These are phyloP conservation scores for Drosophila kepulauana DNA, from an alignment of 1,140 invertebrate species.

Conservation along the genomic window DNA sequence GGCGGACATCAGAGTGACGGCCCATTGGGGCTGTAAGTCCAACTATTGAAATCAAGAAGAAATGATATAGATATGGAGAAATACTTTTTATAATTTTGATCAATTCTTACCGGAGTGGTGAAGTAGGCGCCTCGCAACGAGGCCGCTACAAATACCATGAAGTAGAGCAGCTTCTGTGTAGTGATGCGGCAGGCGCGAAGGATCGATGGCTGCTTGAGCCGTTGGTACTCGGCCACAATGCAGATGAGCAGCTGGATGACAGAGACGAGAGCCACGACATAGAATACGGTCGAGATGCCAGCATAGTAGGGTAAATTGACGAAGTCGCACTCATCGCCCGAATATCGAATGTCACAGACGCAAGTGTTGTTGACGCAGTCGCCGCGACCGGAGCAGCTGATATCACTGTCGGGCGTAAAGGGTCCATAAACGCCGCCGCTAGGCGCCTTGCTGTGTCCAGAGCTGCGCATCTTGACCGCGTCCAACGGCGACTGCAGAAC, in stretches of 20 bases:
- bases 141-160: conserved; percentile 94
- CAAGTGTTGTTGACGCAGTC: conserved; percentile 96
- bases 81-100: neutral
- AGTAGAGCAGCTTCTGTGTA: conserved; percentile 96
- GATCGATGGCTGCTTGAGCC: conserved; percentile 92
- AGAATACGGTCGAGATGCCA: conserved; percentile 92
- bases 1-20: conserved; percentile 93
- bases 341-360: conserved; percentile 92
- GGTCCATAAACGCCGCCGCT: conserved; percentile 58
- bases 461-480: conserved; percentile 62
- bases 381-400: conserved; percentile 89
- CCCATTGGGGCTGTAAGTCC: conserved; percentile 92
- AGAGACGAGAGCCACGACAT: conserved; percentile 93
- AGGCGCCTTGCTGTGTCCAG: conserved; percentile 63
- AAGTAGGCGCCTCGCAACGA: conserved; percentile 95
- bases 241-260: conserved; percentile 94
- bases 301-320: conserved; percentile 88
- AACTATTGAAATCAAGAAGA: conserved; percentile 84
- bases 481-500: conserved; percentile 74
- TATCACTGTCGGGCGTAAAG: conserved; percentile 68
- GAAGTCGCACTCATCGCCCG: conserved; percentile 88
- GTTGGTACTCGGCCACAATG: conserved; percentile 92
- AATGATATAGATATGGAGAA: neutral
- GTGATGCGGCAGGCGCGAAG: conserved; percentile 93
- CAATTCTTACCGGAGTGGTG: conserved; percentile 91